Conservation (phyloP, 2,797 vertebrate species). For the Mormyrus hasselquistii region DNA sequence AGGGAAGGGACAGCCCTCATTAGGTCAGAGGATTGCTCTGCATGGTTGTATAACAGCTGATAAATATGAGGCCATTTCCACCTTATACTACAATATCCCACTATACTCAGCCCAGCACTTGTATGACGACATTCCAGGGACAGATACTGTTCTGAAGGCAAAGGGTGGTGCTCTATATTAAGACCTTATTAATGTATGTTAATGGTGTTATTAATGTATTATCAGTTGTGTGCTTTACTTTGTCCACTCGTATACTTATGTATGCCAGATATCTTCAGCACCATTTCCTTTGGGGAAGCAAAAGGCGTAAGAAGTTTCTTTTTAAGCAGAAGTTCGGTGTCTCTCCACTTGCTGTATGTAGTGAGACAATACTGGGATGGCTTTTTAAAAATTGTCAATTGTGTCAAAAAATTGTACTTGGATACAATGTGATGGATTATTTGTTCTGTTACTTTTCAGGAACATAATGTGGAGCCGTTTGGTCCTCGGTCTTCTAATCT, state of each 20-base stretch:
- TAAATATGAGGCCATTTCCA: not conserved
- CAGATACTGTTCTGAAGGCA: not conserved
- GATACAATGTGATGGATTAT: not conserved
- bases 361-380: not conserved
- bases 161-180: not conserved
- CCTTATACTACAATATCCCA: not conserved
- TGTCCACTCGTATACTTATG: not conserved
- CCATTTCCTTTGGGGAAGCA: not conserved
- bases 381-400: not conserved
- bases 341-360: not conserved
- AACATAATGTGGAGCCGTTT: constrained; percentile 38
- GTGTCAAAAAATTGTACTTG: not conserved
- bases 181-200: not conserved
- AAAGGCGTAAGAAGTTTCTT: not conserved
- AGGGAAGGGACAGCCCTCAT: not conserved
- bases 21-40: not conserved
- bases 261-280: not conserved
- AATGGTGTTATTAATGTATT: not conserved
- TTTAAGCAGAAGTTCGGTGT: not conserved
- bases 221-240: not conserved
- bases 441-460: constrained; percentile 34
- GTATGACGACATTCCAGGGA: not conserved
- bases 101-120: not conserved
- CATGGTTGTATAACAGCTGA: not conserved
- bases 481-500: constrained; percentile 40